Conservation (phyloP, 2,888 invertebrate species). For the Machimus rusticus region DNA sequence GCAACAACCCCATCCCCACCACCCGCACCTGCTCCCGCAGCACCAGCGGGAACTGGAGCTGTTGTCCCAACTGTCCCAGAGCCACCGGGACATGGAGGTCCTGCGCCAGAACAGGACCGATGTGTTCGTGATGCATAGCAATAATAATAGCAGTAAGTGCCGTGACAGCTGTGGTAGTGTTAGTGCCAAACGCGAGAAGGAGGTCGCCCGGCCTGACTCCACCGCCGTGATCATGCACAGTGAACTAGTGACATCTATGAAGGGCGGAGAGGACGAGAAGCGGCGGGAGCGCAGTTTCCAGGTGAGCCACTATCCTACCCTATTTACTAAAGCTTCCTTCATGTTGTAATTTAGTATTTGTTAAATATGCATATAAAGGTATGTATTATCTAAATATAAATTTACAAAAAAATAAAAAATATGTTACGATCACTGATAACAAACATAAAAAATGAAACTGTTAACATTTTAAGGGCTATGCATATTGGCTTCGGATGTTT, state of each 20-base stretch:
- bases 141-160: constrained; percentile 51
- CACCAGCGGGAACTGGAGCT: constrained; percentile 35
- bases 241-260: constrained; percentile 39
- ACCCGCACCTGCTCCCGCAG: constrained; percentile 56
- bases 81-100: constrained; percentile 54
- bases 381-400: too few species aligned
- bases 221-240: constrained; percentile 52
- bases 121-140: constrained; percentile 51
- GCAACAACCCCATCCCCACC: background rate
- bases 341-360: too few species aligned
- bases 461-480: too few species aligned
- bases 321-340: too few species aligned
- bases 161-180: constrained; percentile 36
- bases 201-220: constrained; percentile 58
- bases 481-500: too few species aligned
- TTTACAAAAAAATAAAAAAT: too few species aligned
- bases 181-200: constrained; percentile 45
- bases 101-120: constrained; percentile 52
- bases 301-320: constrained; percentile 52
- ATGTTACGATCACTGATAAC: too few species aligned
- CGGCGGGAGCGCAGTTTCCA: constrained; percentile 59
- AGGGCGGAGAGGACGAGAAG: constrained; percentile 55
- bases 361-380: too few species aligned
- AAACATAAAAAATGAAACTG: too few species aligned
- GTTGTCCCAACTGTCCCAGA: constrained; percentile 45